Conservation (phyloP, 2,888 invertebrate species). For the Onthophagus sagittarius region DNA sequence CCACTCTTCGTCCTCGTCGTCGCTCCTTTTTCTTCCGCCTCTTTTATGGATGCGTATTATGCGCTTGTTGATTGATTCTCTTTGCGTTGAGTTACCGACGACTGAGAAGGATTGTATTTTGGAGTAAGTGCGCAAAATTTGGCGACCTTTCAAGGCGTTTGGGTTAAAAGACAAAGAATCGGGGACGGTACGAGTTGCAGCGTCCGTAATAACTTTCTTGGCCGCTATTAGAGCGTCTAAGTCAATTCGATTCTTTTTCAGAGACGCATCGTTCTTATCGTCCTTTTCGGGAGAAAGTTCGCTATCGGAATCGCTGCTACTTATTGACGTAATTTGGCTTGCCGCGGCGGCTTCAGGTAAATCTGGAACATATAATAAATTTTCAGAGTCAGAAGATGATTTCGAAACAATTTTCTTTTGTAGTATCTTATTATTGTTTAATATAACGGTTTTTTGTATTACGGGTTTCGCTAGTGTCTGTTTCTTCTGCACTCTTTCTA, state of each 20-base stretch:
- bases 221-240: not conserved
- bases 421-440: not conserved
- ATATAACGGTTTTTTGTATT: not conserved
- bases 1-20: not conserved
- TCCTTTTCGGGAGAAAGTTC: not conserved
- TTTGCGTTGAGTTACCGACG: not conserved
- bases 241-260: not conserved
- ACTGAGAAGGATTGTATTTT: not conserved
- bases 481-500: not conserved
- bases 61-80: not conserved
- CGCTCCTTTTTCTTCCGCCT: not conserved
- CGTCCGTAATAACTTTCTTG: not conserved
- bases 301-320: not conserved
- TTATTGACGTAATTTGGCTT: not conserved
- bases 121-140: not conserved
- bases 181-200: not conserved
- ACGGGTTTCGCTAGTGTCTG: not conserved
- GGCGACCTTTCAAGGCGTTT: not conserved
- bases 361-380: slow-evolving; percentile 8
- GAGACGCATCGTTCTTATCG: not conserved
- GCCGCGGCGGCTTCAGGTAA: slow-evolving; percentile 3
- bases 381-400: not conserved
- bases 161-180: not conserved
- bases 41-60: not conserved
- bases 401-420: not conserved